Conservation (phyloP, 2,888 invertebrate species). For the Cheiracanthium punctorium region DNA sequence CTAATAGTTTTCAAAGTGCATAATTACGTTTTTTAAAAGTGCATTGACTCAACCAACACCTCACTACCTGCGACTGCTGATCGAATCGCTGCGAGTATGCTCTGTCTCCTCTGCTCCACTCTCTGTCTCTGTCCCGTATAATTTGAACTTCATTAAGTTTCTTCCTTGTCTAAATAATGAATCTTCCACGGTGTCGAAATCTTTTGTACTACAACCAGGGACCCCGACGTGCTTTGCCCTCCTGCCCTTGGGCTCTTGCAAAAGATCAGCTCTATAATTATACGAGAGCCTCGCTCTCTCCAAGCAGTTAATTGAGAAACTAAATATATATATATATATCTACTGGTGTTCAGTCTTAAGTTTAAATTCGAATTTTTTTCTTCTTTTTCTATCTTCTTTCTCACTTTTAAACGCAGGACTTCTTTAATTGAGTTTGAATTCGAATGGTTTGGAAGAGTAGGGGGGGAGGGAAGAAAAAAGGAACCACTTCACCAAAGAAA, state of each 20-base stretch:
- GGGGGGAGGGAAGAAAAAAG: not conserved
- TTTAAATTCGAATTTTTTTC: not conserved
- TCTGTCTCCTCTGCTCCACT: not conserved
- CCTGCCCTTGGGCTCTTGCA: not conserved
- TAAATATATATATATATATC: not conserved
- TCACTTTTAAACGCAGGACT: not conserved
- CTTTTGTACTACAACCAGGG: not conserved
- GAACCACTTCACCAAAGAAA: not conserved
- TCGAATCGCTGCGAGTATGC: too few species aligned
- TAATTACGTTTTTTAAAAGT: too few species aligned
- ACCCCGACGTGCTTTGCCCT: not conserved
- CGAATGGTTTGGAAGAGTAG: not conserved
- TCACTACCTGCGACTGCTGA: too few species aligned
- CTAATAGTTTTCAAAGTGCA: too few species aligned
- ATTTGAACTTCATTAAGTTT: slow-evolving; percentile 19
- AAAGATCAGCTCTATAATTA: not conserved
- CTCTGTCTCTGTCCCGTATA: not conserved
- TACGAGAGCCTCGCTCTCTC: not conserved
- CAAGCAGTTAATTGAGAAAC: not conserved
- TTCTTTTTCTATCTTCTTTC: not conserved
- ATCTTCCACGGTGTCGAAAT: slow-evolving; percentile 1
- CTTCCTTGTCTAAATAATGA: slow-evolving; percentile 22
- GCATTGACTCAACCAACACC: too few species aligned
- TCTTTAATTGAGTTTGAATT: slow-evolving; percentile 15
- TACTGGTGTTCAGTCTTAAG: not conserved